Percentiles rank a stretch among this genome's conserved stretches.
Evolutionary conservation across 2,888 invertebrate genomes (phyloP).

Genomic region (Sialis fuliginosa): DNA sequence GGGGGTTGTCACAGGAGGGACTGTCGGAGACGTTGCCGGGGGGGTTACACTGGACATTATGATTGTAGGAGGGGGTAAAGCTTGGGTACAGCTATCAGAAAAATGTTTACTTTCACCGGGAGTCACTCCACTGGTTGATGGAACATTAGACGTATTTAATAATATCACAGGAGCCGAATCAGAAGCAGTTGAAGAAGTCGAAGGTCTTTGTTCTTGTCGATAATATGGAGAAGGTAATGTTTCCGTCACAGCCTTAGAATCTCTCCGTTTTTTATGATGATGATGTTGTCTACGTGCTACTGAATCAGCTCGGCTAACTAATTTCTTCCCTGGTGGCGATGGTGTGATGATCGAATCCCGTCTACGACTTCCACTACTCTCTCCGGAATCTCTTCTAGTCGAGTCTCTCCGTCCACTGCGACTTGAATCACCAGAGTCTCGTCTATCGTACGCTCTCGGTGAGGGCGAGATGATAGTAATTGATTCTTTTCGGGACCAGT

Average conservation of each 20-base stretch:
- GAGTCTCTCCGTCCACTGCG: constrained; percentile 50
- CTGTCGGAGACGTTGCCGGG: constrained; percentile 60
- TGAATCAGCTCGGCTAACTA: constrained; percentile 13
- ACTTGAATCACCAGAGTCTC: constrained; percentile 49
- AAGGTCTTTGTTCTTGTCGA: constrained; percentile 47
- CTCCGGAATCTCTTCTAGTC: constrained; percentile 44
- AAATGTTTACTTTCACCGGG: constrained; percentile 15
- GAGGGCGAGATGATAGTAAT: constrained; percentile 29
- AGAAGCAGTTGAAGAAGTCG: constrained; percentile 54
- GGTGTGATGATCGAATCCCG: constrained; percentile 47
- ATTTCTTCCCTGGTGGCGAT: constrained; percentile 32
- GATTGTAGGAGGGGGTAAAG: constrained; percentile 55
- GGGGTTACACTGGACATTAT: constrained; percentile 71
- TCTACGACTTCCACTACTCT: constrained; percentile 48
- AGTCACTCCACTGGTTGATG: constrained; percentile 10
- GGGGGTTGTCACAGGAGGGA: constrained; percentile 22
- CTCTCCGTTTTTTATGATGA: constrained; percentile 36
- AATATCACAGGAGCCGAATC: constrained; percentile 38
- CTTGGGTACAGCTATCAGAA: constrained; percentile 43
- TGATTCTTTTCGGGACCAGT: constrained; percentile 48
- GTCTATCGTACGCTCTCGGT: constrained; percentile 23
- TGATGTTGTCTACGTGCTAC: constrained; percentile 2
- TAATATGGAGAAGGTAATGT: constrained; percentile 27
- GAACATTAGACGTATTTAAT: constrained; percentile 6
- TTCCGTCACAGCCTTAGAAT: constrained; percentile 33